Evolutionary conservation across 2,113 vertebrate species (phyloP), one percentile per base, ranked within the genome.

Genomic region (Litocranius walleri): DNA sequence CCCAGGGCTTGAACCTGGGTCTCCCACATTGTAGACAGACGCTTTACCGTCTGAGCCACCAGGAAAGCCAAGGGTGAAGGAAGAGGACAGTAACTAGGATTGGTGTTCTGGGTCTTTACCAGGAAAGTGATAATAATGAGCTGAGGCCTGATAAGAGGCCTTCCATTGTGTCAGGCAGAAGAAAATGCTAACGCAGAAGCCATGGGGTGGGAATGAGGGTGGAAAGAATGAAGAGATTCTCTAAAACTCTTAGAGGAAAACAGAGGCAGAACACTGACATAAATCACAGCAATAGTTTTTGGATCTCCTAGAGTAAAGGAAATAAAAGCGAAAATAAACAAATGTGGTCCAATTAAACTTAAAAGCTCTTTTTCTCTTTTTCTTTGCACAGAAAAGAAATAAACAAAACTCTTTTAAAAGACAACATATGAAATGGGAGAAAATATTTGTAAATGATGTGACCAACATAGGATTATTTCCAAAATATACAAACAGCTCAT

Each of bases 21-120:
- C 29, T 62, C 29, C 29, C 3, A 0, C 14, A 62, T 30, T 30
- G 6, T 62, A 62, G 29, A 62, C 29, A 62, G 13, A 30, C 1
- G 12, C 5, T 62, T 15, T 62, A 33, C 61, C 0, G 0, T 16
- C 61, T 62, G 29, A 62, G 0, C 61, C 29, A 30, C 29, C 13
- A 62, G 29, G 61, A 6, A 30, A 62, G 61, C 6, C 61, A 77
- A 36, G 16, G 13, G 5, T 81, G 7, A 16, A 17, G 36, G 15
- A 64, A 50, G 36, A 90, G 14, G 33, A 40, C 5, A 74, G 25
- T 29, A 64, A 67, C 50, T 21, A 82, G 27, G 30, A 33, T 5
- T 2, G 5, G 3, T 45, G 19, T 56, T 74, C 40, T 91, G 21
- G 6, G 27, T 61, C 30, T 61, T 54, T 59, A 33, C 9, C 23